phyloP scores from a whole-genome alignment of 2,888 invertebrate genomes.

The Drosophila lutescens region DNA sequence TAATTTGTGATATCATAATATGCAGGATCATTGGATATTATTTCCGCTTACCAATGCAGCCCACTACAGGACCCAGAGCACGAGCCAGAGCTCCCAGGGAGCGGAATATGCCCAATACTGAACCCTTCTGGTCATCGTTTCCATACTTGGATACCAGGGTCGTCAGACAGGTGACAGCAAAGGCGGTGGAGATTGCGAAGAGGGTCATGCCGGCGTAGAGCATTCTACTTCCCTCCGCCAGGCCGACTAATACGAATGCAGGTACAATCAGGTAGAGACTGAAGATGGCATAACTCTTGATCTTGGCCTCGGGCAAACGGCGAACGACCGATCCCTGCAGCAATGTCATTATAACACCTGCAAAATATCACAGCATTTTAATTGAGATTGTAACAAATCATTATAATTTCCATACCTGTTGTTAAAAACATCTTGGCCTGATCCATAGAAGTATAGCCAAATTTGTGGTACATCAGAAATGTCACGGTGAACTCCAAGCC shows the following conservation, averaged over 20 bases:
- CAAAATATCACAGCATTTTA: neutral
- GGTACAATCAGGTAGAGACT: constrained; percentile 94
- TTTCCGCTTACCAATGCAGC: constrained; percentile 88
- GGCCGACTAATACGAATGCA: constrained; percentile 93
- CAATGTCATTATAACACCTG: constrained; percentile 93
- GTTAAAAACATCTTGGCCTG: constrained; percentile 99
- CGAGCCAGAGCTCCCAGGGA: constrained; percentile 97
- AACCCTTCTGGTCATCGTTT: constrained; percentile 93
- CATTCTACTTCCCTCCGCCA: constrained; percentile 87
- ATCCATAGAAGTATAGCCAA: constrained; percentile 96
- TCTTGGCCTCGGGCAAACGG: constrained; percentile 89
- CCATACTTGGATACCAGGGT: constrained; percentile 95
- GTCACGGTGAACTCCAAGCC: constrained; percentile 98
- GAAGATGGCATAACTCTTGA: constrained; percentile 88
- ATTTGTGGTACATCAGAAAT: constrained; percentile 96
- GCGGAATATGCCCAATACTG: constrained; percentile 96
- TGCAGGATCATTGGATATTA: constrained; percentile 30
- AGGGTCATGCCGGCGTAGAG: constrained; percentile 93
- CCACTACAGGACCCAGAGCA: constrained; percentile 94
- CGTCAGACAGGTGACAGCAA: constrained; percentile 97
- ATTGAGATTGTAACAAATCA: neutral
- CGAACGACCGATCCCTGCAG: constrained; percentile 96
- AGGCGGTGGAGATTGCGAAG: constrained; percentile 95
- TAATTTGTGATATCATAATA: constrained; percentile 27
- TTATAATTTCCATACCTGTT: constrained; percentile 87